phyloP scores from a whole-genome alignment of 2,797 vertebrate genomes.

The Cheirogaleus major region DNA sequence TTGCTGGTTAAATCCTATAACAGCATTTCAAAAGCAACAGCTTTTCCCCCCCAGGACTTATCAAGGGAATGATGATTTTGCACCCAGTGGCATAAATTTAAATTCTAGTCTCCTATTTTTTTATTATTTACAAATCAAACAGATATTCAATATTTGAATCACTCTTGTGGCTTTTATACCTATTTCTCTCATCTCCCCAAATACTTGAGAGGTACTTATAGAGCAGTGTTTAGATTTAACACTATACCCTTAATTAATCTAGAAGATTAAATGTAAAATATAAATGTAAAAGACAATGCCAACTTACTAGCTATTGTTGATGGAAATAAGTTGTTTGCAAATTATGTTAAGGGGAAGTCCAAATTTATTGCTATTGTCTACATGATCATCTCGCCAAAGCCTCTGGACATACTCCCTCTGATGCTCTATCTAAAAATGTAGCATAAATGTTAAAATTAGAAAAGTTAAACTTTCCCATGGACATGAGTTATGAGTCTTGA shows the following conservation, averaged over 20 bases:
- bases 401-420: slow-evolving; percentile 85
- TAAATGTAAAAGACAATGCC: neutral
- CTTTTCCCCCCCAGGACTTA: neutral
- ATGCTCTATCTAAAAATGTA: slow-evolving; percentile 84
- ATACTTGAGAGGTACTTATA: neutral
- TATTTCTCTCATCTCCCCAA: neutral
- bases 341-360: slow-evolving; percentile 86
- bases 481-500: neutral
- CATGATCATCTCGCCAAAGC: slow-evolving; percentile 80
- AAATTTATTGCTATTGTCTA: slow-evolving; percentile 76
- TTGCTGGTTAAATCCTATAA: neutral
- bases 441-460: slow-evolving; percentile 50
- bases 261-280: slow-evolving; percentile 34
- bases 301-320: slow-evolving; percentile 85
- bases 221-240: neutral
- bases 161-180: neutral
- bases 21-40: neutral
- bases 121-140: slow-evolving; percentile 28
- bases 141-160: neutral
- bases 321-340: slow-evolving; percentile 86
- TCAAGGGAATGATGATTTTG: neutral
- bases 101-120: neutral
- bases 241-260: neutral
- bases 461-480: slow-evolving; percentile 25
- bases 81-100: neutral